phyloP scores from a whole-genome alignment of 2,113 vertebrate genomes.

The Egretta garzetta region DNA sequence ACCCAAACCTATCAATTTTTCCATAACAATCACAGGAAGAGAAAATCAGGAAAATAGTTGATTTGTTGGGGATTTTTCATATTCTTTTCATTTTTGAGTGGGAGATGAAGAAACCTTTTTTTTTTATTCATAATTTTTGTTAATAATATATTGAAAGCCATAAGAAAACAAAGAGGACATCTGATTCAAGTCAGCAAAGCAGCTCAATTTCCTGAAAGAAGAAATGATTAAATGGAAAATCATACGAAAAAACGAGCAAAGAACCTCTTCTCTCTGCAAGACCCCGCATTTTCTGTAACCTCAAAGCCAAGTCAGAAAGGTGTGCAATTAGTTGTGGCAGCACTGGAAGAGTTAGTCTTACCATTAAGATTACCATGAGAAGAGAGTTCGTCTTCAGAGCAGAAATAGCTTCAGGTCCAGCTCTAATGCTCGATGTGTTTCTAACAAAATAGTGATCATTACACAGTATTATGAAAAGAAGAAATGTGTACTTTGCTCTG shows the following conservation, averaged over 20 bases:
- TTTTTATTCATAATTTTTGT: neutral
- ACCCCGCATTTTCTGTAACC: fast-evolving
- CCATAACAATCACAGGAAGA: neutral
- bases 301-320: neutral
- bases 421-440: neutral
- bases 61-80: fast-evolving
- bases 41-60: neutral
- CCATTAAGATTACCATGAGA: neutral
- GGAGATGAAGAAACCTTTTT: neutral
- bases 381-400: neutral
- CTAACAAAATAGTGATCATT: neutral
- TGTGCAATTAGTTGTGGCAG: neutral
- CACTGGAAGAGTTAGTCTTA: neutral
- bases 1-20: neutral
- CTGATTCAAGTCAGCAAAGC: neutral
- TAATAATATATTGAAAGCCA: neutral
- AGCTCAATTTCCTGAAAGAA: neutral
- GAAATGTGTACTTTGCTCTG: neutral
- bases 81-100: neutral
- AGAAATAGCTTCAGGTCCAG: neutral
- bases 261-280: neutral
- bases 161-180: neutral
- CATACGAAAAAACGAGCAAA: neutral
- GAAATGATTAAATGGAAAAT: neutral
- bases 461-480: neutral